phyloP scores from a whole-genome alignment of 2,797 vertebrate genomes.

The Zalophus californianus region DNA sequence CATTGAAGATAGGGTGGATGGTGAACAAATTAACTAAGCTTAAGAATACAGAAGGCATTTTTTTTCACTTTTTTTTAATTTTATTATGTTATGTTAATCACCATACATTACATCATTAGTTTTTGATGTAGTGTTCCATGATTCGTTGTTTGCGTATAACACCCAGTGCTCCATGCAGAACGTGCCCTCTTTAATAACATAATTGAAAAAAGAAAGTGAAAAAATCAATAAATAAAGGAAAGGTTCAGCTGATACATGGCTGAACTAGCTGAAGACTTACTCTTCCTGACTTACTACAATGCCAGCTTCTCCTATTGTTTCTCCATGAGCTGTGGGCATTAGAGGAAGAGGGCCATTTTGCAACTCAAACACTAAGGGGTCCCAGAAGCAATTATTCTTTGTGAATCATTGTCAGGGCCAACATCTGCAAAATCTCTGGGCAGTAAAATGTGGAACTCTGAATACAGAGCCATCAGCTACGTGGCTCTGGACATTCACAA shows the following conservation, averaged over 20 bases:
- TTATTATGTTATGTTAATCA: too few relatives aligned
- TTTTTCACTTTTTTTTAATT: too few relatives aligned
- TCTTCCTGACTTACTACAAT: background rate
- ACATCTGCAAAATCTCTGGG: background rate
- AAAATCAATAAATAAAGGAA: background rate
- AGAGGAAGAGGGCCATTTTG: background rate
- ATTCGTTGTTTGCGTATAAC: too few relatives aligned
- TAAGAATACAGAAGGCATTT: background rate
- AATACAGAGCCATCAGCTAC: background rate
- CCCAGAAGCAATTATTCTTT: constrained; percentile 17
- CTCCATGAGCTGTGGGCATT: background rate
- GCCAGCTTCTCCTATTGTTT: background rate
- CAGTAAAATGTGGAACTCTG: background rate
- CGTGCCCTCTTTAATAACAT: too few relatives aligned
- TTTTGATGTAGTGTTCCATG: too few relatives aligned
- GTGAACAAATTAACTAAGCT: background rate
- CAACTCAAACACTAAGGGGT: background rate
- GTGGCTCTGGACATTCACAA: background rate
- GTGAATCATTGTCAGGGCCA: background rate
- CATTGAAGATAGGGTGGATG: background rate
- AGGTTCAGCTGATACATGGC: background rate
- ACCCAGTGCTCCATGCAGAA: too few relatives aligned
- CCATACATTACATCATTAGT: too few relatives aligned
- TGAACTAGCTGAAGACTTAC: background rate
- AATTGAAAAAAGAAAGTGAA: too few relatives aligned